Evolutionary conservation across 2,113 vertebrate genomes (phyloP).

Genomic region (Gymnogyps californianus): DNA sequence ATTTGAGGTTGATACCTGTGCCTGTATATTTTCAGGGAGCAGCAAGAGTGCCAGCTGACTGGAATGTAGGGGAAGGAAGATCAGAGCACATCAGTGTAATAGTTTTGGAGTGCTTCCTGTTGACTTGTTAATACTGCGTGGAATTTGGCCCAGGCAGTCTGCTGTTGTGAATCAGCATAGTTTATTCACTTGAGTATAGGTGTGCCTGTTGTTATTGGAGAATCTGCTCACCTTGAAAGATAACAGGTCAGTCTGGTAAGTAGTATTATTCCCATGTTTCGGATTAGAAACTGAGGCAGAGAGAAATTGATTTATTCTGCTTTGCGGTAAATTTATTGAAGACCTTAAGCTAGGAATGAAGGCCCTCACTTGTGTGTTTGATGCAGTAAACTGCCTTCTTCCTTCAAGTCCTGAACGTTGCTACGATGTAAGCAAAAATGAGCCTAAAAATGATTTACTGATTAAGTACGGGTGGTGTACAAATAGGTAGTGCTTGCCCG

Average conservation of each 20-base stretch:
- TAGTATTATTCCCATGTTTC: neutral
- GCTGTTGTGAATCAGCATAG: constrained; percentile 52
- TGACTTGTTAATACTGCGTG: constrained; percentile 48
- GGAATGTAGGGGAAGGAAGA: neutral
- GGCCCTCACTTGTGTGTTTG: neutral
- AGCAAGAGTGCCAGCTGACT: neutral
- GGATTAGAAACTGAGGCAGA: neutral
- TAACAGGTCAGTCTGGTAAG: constrained; percentile 1
- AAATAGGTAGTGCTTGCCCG: neutral
- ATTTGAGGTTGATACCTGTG: neutral
- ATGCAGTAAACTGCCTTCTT: neutral
- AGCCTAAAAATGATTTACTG: neutral
- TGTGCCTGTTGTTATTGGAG: constrained; percentile 8
- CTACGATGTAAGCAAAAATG: neutral
- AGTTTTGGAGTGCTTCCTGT: constrained; percentile 55
- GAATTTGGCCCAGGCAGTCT: constrained; percentile 31
- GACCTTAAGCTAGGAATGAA: neutral
- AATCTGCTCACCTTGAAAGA: constrained; percentile 14
- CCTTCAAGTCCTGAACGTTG: neutral
- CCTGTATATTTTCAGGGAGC: neutral
- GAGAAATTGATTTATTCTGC: neutral
- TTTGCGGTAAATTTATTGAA: neutral
- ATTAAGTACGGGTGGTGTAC: neutral
- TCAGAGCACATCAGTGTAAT: constrained; percentile 3
- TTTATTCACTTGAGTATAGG: constrained; percentile 42